Evolutionary conservation across 2,113 vertebrate genomes (phyloP).

Genomic region (Ia io): DNA sequence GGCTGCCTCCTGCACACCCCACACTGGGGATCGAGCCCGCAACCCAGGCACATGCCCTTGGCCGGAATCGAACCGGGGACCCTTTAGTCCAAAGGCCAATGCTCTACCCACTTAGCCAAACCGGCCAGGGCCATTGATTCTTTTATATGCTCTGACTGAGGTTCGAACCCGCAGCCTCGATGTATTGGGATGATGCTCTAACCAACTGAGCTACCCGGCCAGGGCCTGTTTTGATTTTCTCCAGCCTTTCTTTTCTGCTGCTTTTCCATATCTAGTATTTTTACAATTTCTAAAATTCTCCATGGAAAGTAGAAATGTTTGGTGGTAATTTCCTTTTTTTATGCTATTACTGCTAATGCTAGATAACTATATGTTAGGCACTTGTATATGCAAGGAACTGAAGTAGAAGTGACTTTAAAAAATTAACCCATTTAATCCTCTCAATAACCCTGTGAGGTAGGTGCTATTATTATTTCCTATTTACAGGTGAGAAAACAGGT

Average conservation of each 20-base stretch:
- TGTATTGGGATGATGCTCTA: neutral
- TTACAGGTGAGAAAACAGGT: neutral
- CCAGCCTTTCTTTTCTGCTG: neutral
- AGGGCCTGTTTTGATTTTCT: neutral
- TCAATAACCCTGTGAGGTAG: neutral
- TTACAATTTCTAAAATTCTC: constrained; percentile 39
- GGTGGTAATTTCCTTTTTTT: constrained; percentile 1
- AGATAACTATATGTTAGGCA: neutral
- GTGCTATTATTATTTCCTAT: constrained; percentile 13
- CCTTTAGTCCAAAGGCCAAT: no score
- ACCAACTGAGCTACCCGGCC: neutral
- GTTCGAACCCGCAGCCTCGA: neutral
- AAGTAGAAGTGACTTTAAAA: neutral
- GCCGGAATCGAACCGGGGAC: no score
- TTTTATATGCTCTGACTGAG: neutral
- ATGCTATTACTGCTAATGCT: neutral
- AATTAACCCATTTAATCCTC: neutral
- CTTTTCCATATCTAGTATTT: neutral
- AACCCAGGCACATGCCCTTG: no score
- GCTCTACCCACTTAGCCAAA: no score
- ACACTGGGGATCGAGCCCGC: no score
- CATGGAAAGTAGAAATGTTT: constrained; percentile 22
- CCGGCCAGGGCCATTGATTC: neutral
- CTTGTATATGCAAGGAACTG: neutral
- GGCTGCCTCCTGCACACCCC: no score